phyloP scores from a whole-genome alignment of 1,140 invertebrate species.

The Micrasema longulum region DNA sequence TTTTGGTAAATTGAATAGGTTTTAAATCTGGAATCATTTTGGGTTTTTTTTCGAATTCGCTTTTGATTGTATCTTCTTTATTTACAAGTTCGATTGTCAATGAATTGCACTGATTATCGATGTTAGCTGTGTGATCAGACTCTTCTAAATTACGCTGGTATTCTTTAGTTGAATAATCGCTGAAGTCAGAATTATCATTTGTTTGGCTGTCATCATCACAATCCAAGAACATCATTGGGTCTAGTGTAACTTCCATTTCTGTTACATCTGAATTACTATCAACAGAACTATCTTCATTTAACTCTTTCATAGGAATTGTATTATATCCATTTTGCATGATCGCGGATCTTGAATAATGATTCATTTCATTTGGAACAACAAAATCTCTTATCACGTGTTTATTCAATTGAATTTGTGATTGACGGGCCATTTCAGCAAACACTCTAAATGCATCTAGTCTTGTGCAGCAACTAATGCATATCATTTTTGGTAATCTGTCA shows the following conservation, averaged over 20 bases:
- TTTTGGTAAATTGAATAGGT: conserved; percentile 61
- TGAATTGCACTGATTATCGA: conserved; percentile 32
- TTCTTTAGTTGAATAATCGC: conserved; percentile 30
- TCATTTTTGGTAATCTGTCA: conserved; percentile 66
- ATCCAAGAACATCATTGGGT: conserved; percentile 65
- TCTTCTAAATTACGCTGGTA: conserved; percentile 17
- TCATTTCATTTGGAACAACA: background rate
- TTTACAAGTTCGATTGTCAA: conserved; percentile 47
- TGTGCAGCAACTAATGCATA: conserved; percentile 64
- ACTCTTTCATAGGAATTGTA: conserved; percentile 9
- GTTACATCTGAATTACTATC: conserved; percentile 55
- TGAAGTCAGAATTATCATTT: conserved; percentile 34
- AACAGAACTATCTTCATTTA: conserved; percentile 20
- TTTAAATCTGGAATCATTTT: conserved; percentile 49
- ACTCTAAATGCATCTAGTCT: conserved; percentile 64
- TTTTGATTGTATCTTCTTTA: conserved; percentile 19
- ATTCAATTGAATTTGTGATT: conserved; percentile 57
- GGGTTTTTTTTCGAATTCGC: conserved; percentile 37
- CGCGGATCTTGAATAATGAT: background rate
- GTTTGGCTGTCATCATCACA: conserved; percentile 50
- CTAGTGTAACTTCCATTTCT: conserved; percentile 64
- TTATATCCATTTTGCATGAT: conserved; percentile 18
- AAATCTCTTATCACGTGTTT: conserved; percentile 44
- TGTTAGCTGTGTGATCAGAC: background rate
- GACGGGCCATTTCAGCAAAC: conserved; percentile 62